Evolutionary conservation across 2,113 vertebrate genomes (phyloP), one percentile per base, ranked within the genome.

Genomic region (Macroglossus sobrinus): DNA sequence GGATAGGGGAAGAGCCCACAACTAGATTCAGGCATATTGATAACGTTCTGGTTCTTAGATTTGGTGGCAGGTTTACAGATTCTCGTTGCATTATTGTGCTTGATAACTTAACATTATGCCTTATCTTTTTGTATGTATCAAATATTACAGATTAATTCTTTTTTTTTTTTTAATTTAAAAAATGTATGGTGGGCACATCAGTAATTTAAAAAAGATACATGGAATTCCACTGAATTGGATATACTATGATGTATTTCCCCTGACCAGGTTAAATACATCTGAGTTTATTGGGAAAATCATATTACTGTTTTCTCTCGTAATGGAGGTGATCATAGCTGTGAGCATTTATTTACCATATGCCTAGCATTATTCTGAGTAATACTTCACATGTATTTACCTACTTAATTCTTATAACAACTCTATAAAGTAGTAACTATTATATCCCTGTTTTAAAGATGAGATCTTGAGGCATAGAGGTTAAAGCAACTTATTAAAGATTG

Each of bases 401-500:
- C 76, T 55, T 86, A 75, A 61, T 90, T 57, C 18, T 66, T 81
- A 26, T 38, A 78, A 93, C 21, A 91, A 33, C 86, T 81, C 50
- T 69, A 0, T 64, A 47, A 84, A 68, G 13, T 89, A 92, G 64
- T 13, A 96, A 92, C n/a, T 74, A 14, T 89, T 72, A 61, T 74
- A 63, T 75, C 35, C 45, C 38, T 45, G 19, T 85, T 94, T 75
- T 55, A 93, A 96, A 82, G 79, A 76, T 86, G 57, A 90, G 59
- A 61, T 91, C 15, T 75, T 53, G n/a, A 71, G 50, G 33, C 69
- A 84, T 16, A 53, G 24, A 91, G 11, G 3, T 88, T 84, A 88
- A 93, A 88, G 63, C n/a, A 88, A 50, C 18, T 63, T 66, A 19
- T 50, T 87, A 69, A 82, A 61, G 33, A 15, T 76, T 92, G 38